Base-by-base conservation (phyloP, 2,113 vertebrate genomes). In the Vimba vimba region DNA sequence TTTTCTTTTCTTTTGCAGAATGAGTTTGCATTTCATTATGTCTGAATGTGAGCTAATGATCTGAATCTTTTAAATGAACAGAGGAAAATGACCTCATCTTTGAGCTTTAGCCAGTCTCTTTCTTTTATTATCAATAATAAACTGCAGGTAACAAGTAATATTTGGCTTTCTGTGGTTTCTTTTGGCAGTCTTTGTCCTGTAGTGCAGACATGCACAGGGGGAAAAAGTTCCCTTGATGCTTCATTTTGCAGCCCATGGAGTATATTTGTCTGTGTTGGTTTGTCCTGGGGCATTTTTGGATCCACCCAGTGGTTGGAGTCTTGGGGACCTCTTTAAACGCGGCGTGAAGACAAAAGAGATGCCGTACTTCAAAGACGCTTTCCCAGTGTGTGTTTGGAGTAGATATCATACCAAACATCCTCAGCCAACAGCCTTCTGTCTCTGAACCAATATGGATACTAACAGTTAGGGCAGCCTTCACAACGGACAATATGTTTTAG, bases 281-380 rank as follows among this genome's bases (percentile, higher is more conserved):
- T 64, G 33, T 60, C 79, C 59, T 79, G 79, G 80, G 83, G 69
- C 60, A 13, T 85, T 83, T 83, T 86, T 88, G 82, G 59, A 83
- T 76, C 79, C 27, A 25, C 80, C 50, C 82, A 64, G 78, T n/a
- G 79, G 19, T 43, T 27, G 47, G 47, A 84, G 50, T 45, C 79
- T 62, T 19, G 19, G 39, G 50, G 85, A 45, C 4, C 6, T 69
- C 64, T 86, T 85, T n/a, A 62, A 77, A 75, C 84, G 57, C 59
- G 64, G 62, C 86, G 85, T 88, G 78, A 90, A 75, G 73, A 87
- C 86, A 86, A 89, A 89, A 89, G 80, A 87, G 76, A 85, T 17
- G 17, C 62, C 9, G 82, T 25, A 85, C 86, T 79, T 89, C 88
- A 89, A 87, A 89, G 86, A 84, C 33, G 33, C n/a, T 27, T 79